Evolutionary conservation across 2,113 vertebrate genomes (phyloP).

Genomic region (Phrynocephalus versicolor): DNA sequence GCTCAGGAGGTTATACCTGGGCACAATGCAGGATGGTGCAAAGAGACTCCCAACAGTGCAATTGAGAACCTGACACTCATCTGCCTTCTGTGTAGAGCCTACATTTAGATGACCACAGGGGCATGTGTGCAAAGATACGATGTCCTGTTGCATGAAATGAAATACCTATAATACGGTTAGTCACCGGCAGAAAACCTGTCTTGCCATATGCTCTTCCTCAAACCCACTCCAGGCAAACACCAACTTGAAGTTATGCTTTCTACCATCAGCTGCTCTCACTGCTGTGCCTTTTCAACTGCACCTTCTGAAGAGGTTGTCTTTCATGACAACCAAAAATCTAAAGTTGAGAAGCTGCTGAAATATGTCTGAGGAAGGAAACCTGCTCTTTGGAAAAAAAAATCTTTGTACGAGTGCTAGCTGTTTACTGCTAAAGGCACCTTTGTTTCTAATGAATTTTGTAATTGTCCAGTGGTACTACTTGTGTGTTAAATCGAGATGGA

Average conservation of each 20-base stretch:
- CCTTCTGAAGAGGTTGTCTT: neutral
- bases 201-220: slow-evolving; percentile 5
- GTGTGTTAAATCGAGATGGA: neutral
- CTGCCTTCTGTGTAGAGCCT: slow-evolving; percentile 11
- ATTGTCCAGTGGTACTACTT: neutral
- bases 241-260: neutral
- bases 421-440: too few species aligned
- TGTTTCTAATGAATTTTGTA: too few species aligned
- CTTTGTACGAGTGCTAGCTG: too few species aligned
- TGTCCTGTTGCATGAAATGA: slow-evolving; percentile 4
- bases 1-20: neutral
- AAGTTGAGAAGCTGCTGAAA: too few species aligned
- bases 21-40: neutral
- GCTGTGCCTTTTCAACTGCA: neutral
- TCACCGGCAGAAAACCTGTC: slow-evolving; percentile 7
- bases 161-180: slow-evolving; percentile 8
- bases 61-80: neutral
- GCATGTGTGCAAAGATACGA: neutral
- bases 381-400: too few species aligned
- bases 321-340: too few species aligned
- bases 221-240: neutral
- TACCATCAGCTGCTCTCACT: neutral
- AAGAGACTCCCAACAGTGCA: neutral
- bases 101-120: neutral
- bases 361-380: too few species aligned